These are phyloP conservation scores for Drosophila mimica DNA, from an alignment of 2,888 invertebrate genomes.

Conservation along the genomic window DNA sequence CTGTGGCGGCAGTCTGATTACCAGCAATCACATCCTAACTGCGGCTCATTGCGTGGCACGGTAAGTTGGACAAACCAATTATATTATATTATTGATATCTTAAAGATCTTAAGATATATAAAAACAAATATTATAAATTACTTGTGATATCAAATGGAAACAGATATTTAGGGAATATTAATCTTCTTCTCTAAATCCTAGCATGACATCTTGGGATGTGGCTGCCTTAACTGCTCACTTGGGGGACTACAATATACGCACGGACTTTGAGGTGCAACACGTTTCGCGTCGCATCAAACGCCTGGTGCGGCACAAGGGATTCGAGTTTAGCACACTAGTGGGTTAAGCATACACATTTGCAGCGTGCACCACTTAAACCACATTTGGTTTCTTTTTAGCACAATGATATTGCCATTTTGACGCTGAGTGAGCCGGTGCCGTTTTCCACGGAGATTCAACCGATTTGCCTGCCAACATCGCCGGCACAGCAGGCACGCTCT, in stretches of 20 bases:
- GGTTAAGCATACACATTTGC: constrained; percentile 46
- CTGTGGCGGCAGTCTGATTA: constrained; percentile 94
- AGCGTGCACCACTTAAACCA: background rate
- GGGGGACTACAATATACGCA: constrained; percentile 93
- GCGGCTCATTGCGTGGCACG: constrained; percentile 96
- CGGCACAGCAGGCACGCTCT: constrained; percentile 85
- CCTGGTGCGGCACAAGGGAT: constrained; percentile 93
- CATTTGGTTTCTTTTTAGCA: constrained; percentile 86
- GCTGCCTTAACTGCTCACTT: constrained; percentile 92
- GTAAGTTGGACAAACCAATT: constrained; percentile 86
- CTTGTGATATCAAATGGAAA: background rate
- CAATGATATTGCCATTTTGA: constrained; percentile 93
- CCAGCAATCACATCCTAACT: constrained; percentile 91
- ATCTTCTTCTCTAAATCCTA: constrained; percentile 75
- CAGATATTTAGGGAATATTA: background rate
- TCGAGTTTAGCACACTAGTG: constrained; percentile 93
- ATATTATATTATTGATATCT: background rate
- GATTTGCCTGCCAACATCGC: constrained; percentile 89
- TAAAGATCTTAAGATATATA: no score
- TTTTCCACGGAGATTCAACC: constrained; percentile 91
- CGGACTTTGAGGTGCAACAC: constrained; percentile 90
- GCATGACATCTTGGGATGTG: constrained; percentile 96
- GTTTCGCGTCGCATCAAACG: constrained; percentile 92
- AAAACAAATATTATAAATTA: background rate
- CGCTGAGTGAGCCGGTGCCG: constrained; percentile 90